A percentile compares a stretch with the other conserved stretches of the same genome.
Evolutionary conservation across 2,113 vertebrate genomes (phyloP).

Genomic region (Dromas ardeola): DNA sequence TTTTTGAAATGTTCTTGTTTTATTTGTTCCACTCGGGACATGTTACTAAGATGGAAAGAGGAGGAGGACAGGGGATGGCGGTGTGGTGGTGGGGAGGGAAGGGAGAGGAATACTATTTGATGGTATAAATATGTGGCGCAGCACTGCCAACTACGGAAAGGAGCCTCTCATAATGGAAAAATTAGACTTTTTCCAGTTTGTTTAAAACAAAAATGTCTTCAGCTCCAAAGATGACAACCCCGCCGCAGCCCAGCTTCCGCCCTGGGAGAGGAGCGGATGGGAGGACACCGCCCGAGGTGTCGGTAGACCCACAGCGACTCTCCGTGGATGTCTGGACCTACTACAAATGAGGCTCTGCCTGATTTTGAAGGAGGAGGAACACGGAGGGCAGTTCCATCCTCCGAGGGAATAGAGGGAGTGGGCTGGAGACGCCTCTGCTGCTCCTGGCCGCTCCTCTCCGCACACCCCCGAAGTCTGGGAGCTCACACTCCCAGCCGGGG

Average conservation of each 20-base stretch:
- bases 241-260: background rate
- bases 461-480: background rate
- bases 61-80: background rate
- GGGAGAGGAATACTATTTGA: background rate
- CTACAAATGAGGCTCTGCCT: background rate
- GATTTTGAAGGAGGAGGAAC: slow-evolving; percentile 17
- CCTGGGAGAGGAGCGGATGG: background rate
- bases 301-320: slow-evolving; percentile 58
- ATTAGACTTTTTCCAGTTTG: background rate
- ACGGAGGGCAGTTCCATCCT: background rate
- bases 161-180: slow-evolving; percentile 23
- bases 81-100: background rate
- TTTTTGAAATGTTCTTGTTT: background rate
- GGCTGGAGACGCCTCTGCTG: background rate
- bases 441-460: background rate
- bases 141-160: background rate
- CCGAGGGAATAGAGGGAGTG: background rate
- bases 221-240: background rate
- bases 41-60: background rate
- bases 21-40: background rate
- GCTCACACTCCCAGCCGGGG: background rate
- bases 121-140: background rate
- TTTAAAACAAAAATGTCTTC: background rate
- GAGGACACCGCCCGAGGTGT: background rate
- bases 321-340: background rate